Conservation (phyloP, 2,797 vertebrate species). For the Rhynchonycteris naso region DNA sequence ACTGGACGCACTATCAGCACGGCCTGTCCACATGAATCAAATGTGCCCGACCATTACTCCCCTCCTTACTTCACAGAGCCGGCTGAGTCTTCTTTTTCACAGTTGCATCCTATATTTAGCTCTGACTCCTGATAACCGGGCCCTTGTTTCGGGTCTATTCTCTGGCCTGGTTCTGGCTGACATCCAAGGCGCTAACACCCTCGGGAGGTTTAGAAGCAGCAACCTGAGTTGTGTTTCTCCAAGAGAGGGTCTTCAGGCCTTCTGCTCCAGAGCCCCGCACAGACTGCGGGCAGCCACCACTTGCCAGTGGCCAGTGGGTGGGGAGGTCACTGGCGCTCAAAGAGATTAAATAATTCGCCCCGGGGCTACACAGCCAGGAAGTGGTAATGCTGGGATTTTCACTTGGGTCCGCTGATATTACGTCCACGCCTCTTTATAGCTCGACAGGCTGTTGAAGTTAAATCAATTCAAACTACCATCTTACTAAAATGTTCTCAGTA, state of each 20-base stretch:
- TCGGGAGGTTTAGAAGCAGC: background rate
- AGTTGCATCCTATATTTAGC: conserved; percentile 70
- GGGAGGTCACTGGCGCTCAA: background rate
- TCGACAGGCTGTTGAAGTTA: background rate
- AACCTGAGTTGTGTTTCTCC: background rate
- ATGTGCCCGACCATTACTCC: conserved; percentile 57
- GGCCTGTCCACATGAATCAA: conserved; percentile 54
- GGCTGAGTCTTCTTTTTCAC: conserved; percentile 51
- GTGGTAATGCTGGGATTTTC: background rate
- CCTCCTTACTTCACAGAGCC: conserved; percentile 43
- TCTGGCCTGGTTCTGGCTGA: conserved; percentile 52
- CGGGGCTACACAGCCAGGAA: background rate
- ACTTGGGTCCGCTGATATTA: background rate
- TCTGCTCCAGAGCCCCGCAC: background rate
- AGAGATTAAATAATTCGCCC: background rate
- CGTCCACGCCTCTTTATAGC: background rate
- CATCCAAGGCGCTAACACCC: background rate
- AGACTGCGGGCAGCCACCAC: background rate
- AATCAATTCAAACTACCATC: background rate
- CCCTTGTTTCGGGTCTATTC: background rate
- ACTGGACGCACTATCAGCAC: background rate
- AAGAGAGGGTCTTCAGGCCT: background rate
- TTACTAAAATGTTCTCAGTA: background rate
- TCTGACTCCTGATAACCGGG: conserved; percentile 62
- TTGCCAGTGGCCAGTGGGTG: background rate